Base-by-base conservation (phyloP, 2,888 invertebrate genomes). In the Podabrus alpinus region DNA sequence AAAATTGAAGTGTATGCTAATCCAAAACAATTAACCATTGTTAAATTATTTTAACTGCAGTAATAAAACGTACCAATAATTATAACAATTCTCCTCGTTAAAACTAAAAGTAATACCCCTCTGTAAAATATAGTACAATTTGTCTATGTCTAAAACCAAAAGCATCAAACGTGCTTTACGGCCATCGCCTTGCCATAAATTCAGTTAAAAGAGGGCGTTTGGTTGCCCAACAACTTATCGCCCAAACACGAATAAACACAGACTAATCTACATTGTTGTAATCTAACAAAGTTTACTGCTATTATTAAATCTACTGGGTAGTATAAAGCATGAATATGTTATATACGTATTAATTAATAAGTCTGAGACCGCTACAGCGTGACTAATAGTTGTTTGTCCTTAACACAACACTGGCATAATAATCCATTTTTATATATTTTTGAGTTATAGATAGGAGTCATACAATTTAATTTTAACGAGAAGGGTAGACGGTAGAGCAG, bases 181-280 rank as follows among this genome's bases (percentile, higher is more conserved):
- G 81, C 80, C 82, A 80, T 80, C 81, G 80, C 80, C 80, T 82
- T 79, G 79, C 82, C 79, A 83, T 83, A 83, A 83, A 83, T 83
- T 81, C 79, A 78, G 79, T 21, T 68, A 76, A 77, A 78, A 76
- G 75, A 79, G 79, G 73, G 69, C 70, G 66, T 73, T 69, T 68
- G 72, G 73, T 73, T 72, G 76, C 73, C 78, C 80, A 81, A 80
- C 83, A 84, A 85, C 84, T 86, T 85, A 85, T 85, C 84, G 83
- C 82, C 69, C 79, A 77, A 78, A 81, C 83, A 82, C 81, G 83
- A 84, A 85, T 84, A 85, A 84, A 86, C 85, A 85, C 83, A 82
- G 83, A 81, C 84, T 85, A 85, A 85, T 85, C 84, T 85, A 84
- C 85, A 85, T 84, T 83, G 85, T 84, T 83, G 84, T 83, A 83